Conservation (phyloP, 2,888 invertebrate species). For the Oegoconia quadripuncta region DNA sequence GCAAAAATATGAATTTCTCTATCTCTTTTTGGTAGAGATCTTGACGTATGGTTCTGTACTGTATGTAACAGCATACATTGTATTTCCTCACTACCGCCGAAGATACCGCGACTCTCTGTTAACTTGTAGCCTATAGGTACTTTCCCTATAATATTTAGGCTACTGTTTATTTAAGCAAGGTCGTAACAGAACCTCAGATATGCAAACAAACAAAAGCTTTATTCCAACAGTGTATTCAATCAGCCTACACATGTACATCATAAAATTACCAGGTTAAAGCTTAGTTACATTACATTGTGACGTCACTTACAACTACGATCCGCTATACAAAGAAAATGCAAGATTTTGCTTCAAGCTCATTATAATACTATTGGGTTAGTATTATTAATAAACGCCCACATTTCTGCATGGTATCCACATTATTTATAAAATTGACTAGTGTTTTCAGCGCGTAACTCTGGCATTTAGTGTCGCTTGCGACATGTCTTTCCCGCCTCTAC, state of each 20-base stretch:
- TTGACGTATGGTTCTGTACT: no score
- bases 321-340: slow-evolving; percentile 20
- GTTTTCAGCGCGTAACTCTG: background rate
- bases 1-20: no score
- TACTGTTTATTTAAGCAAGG: no score
- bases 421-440: background rate
- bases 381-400: slow-evolving; percentile 24
- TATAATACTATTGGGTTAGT: slow-evolving; percentile 29
- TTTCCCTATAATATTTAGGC: no score
- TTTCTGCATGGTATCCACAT: slow-evolving; percentile 10
- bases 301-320: slow-evolving; percentile 8
- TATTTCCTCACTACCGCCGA: no score
- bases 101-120: no score
- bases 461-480: no score
- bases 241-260: slow-evolving; percentile 9
- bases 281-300: slow-evolving; percentile 22
- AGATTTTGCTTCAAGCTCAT: slow-evolving; percentile 20
- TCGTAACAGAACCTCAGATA: no score
- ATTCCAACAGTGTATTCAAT: slow-evolving; percentile 17
- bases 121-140: no score
- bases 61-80: no score
- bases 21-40: no score
- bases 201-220: slow-evolving; percentile 15
- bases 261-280: slow-evolving; percentile 19
- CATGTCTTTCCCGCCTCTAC: no score